phyloP scores from a whole-genome alignment of 2,113 vertebrate genomes.

The Mus spicilegus region DNA sequence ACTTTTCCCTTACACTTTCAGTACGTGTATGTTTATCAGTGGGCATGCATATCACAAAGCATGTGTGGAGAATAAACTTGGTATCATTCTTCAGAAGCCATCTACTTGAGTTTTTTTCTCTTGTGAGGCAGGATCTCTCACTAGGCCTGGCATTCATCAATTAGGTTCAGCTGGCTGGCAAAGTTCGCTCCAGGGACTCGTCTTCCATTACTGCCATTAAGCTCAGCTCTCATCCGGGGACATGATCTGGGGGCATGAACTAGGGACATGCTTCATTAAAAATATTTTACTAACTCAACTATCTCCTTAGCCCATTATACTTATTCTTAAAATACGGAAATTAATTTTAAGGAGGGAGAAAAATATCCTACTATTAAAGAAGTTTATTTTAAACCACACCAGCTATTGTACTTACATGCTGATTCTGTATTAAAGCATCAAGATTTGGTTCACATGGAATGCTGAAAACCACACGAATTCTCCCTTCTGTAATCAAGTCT shows the following conservation, averaged over 20 bases:
- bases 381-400: background rate
- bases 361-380: constrained; percentile 47
- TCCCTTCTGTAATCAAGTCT: constrained; percentile 95
- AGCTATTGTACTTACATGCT: constrained; percentile 92
- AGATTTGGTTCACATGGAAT: constrained; percentile 96
- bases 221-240: background rate
- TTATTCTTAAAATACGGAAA: constrained; percentile 46
- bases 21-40: background rate
- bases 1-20: background rate
- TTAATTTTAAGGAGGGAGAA: constrained; percentile 14
- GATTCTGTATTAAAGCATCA: constrained; percentile 96
- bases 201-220: background rate
- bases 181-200: background rate
- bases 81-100: background rate
- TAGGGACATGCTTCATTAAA: background rate
- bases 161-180: background rate
- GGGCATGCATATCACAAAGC: no score
- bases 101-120: background rate
- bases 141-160: background rate
- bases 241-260: background rate
- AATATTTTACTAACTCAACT: background rate
- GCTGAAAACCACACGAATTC: constrained; percentile 95
- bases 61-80: background rate
- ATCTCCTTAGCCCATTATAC: background rate
- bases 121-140: background rate